Evolutionary conservation across 2,797 vertebrate genomes (phyloP).

Genomic region (Gallinago solitaria): DNA sequence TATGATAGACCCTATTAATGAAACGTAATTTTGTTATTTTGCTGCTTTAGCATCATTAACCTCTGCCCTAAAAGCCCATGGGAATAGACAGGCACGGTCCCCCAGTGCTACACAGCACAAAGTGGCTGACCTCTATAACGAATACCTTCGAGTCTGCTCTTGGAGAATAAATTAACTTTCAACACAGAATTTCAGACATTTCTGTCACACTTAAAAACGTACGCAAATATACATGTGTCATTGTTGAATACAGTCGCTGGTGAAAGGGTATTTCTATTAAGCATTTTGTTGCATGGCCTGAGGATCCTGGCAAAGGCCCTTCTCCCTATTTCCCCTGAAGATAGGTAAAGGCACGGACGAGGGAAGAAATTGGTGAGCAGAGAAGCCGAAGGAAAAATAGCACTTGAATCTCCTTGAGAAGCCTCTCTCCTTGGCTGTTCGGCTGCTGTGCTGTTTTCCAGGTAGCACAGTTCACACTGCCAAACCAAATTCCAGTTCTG

Average conservation of each 20-base stretch:
- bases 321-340: not conserved
- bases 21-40: not conserved
- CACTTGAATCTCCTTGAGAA: not conserved
- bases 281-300: not conserved
- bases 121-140: not conserved
- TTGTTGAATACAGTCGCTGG: not conserved
- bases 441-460: not conserved
- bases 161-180: constrained; percentile 2
- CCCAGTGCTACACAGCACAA: not conserved
- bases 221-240: not conserved
- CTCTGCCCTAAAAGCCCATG: not conserved
- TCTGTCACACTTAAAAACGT: not conserved
- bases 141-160: not conserved
- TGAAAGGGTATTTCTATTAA: not conserved
- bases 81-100: not conserved
- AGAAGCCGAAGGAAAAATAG: not conserved
- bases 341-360: not conserved
- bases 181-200: not conserved
- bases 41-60: not conserved
- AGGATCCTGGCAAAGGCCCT: not conserved
- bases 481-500: constrained; percentile 27
- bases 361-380: not conserved
- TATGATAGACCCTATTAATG: not conserved
- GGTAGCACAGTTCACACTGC: not conserved
- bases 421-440: not conserved